phyloP scores from a whole-genome alignment of 2,888 invertebrate species.

The Ceramica pisi region DNA sequence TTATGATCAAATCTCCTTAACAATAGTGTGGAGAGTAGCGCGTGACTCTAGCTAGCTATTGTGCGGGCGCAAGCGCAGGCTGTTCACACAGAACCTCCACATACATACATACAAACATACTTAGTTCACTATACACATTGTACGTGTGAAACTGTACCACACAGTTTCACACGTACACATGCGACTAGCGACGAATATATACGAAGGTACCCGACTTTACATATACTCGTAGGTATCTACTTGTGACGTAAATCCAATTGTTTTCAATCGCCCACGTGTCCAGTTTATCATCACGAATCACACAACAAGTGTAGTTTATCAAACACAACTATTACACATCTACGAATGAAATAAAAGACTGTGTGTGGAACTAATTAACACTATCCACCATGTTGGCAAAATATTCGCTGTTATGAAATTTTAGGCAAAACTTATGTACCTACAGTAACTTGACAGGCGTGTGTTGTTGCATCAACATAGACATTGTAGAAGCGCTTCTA shows the following conservation, averaged over 20 bases:
- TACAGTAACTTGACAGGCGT: background rate
- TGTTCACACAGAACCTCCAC: slow-evolving; percentile 68
- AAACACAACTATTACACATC: slow-evolving; percentile 17
- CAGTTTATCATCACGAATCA: slow-evolving; percentile 57
- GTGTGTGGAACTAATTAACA: slow-evolving; percentile 44
- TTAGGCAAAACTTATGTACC: background rate
- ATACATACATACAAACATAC: slow-evolving; percentile 28
- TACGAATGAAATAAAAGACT: slow-evolving; percentile 29
- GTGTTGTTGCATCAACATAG: slow-evolving; percentile 10
- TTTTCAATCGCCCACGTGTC: slow-evolving; percentile 76
- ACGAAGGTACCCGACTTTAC: slow-evolving; percentile 62
- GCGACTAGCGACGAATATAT: slow-evolving; percentile 27
- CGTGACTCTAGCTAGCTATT: slow-evolving; percentile 64
- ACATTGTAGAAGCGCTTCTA: background rate
- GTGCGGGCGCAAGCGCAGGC: slow-evolving; percentile 55
- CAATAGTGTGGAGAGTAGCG: slow-evolving; percentile 60
- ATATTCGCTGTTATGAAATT: slow-evolving; percentile 39
- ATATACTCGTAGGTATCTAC: slow-evolving; percentile 64
- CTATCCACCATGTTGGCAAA: slow-evolving; percentile 30
- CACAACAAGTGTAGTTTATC: slow-evolving; percentile 29
- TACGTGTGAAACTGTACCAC: too few species aligned
- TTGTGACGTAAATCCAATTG: slow-evolving; percentile 75
- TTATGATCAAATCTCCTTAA: slow-evolving; percentile 63
- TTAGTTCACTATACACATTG: slow-evolving; percentile 71
- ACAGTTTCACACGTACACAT: slow-evolving; percentile 79